These are phyloP conservation scores for Vulpes vulpes DNA, from an alignment of 2,113 vertebrate genomes.

Conservation along the genomic window DNA sequence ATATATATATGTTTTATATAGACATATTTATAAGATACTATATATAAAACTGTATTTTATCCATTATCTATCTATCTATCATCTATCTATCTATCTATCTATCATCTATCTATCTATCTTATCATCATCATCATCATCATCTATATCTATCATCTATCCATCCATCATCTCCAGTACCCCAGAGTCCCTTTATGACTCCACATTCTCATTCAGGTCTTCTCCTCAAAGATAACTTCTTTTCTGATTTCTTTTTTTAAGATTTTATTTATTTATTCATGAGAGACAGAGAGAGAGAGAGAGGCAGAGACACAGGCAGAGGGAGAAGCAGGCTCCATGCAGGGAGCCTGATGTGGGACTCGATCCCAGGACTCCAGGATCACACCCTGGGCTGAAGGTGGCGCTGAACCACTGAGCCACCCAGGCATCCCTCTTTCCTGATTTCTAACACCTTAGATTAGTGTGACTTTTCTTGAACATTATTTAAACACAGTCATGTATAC, in stretches of 20 bases:
- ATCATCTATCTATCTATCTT: too few species aligned
- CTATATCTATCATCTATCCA: too few species aligned
- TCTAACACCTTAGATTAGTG: neutral
- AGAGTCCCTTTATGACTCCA: neutral
- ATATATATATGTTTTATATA: neutral
- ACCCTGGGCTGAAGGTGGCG: too few species aligned
- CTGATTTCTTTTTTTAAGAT: too few species aligned
- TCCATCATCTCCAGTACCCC: neutral
- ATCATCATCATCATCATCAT: too few species aligned
- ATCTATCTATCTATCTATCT: neutral
- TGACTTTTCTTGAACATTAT: neutral
- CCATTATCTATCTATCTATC: neutral
- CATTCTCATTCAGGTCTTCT: neutral
- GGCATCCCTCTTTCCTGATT: neutral
- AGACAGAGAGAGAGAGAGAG: too few species aligned
- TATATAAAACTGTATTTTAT: neutral
- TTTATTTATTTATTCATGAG: too few species aligned
- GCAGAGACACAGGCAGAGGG: too few species aligned
- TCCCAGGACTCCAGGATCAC: too few species aligned
- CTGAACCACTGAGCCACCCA: too few species aligned
- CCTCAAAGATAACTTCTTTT: neutral
- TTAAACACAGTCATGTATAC: neutral
- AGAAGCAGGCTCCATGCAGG: too few species aligned
- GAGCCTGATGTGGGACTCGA: too few species aligned
- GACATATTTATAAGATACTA: neutral